These are phyloP conservation scores for Streptopelia turtur DNA, from an alignment of 2,797 vertebrate genomes.

Conservation along the genomic window DNA sequence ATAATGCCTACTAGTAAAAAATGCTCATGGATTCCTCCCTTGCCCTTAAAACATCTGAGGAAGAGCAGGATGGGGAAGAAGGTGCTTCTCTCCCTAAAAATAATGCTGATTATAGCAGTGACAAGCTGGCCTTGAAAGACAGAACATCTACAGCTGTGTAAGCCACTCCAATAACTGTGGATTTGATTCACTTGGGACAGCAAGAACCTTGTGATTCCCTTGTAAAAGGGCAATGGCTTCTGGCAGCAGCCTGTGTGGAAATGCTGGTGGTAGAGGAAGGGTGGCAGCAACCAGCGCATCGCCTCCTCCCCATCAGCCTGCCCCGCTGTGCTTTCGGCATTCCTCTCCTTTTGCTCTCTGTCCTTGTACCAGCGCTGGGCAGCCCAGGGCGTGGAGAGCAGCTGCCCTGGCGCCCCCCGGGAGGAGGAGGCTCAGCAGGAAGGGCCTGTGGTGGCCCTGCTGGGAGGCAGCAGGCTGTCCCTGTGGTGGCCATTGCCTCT, in stretches of 20 bases:
- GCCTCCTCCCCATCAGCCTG: not conserved
- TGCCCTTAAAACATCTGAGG: not conserved
- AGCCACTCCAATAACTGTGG: not conserved
- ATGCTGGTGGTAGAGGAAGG: not conserved
- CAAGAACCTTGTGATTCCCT: not conserved
- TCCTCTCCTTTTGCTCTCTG: not conserved
- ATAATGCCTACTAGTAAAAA: not conserved
- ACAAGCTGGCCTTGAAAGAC: not conserved
- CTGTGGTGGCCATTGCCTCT: not conserved
- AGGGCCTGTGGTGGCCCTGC: not conserved
- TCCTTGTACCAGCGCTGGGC: not conserved
- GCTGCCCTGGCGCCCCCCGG: not conserved
- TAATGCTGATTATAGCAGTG: not conserved
- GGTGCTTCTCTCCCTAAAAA: not conserved
- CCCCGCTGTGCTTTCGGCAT: fast-evolving
- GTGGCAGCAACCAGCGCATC: not conserved
- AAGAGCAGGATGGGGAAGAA: not conserved
- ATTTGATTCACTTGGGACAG: not conserved
- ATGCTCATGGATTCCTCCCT: fast-evolving
- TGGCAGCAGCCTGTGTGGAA: not conserved
- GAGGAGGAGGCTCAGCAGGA: not conserved
- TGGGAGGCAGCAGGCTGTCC: fast-evolving
- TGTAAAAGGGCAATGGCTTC: not conserved
- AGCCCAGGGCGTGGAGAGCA: not conserved
- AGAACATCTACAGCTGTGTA: not conserved